Base-by-base conservation (phyloP, 2,888 invertebrate genomes). In the Acleris laterana region DNA sequence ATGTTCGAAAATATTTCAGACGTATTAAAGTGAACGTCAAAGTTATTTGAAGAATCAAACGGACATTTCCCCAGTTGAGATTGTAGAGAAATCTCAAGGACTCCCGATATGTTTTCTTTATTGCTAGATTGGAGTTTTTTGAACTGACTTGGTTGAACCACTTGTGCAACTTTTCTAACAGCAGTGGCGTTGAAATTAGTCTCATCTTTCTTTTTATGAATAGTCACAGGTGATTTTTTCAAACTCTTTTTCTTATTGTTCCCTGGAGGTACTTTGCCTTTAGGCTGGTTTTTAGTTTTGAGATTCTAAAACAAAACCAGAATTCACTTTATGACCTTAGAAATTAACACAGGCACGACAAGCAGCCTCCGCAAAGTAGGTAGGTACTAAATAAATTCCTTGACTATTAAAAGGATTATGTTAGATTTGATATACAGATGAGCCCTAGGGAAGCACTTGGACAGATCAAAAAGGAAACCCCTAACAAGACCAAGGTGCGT, bases 1-100 rank as follows among this genome's bases (percentile, higher is more conserved):
- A 85, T 77, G 61, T 85, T 88, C 4, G 88, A 84, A 76, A 93
- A 93, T 70, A 92, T 76, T 80, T 90, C 92, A 7, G 91, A 85
- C 32, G 86, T 89, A 63, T 91, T 82, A 74, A 92, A 91, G 68
- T 84, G 83, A 9, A 88, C 75, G 62, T 89, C 85, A 59, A 79
- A 53, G 62, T 82, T 87, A 49, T 77, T 75, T 48, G 83, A 80
- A 11, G 90, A 88, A 63, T 86, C 90, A 77, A 93, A 93, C 0
- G 93, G 92, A 67, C 90, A 89, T 71, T 79, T 85, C 32, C 75
- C 69, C 53, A 68, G 69, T 53, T 80, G 79, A 3, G 76, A 75
- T 22, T 81, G 77, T 17, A 78, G 70, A 1, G 81, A 80, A 68
- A 79, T 78, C 57, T 88, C 82, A 72, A 79, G 78, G 48, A 76